Conservation (phyloP, 1,140 invertebrate genomes). For the Tetramorium parvispinum region DNA sequence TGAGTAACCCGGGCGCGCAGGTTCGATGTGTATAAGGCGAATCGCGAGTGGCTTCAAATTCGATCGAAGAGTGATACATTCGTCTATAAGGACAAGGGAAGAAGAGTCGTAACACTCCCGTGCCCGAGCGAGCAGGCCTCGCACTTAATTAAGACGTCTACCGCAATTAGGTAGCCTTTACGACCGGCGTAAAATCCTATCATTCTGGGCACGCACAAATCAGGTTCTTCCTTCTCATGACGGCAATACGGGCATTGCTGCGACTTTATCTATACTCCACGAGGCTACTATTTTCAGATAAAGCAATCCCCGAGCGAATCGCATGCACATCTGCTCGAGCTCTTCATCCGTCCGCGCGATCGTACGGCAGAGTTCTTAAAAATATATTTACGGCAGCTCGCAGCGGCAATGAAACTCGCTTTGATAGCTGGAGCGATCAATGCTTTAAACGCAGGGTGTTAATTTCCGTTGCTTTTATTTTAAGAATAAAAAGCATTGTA, state of each 20-base stretch:
- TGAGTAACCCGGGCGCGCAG: not conserved
- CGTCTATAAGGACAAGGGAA: not conserved
- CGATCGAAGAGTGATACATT: slow-evolving; percentile 9
- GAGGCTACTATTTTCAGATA: slow-evolving; percentile 27
- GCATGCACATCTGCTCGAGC: not conserved
- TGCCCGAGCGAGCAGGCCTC: slow-evolving; percentile 27
- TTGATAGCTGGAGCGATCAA: slow-evolving; percentile 1
- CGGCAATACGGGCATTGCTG: not conserved
- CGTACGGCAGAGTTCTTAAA: not conserved
- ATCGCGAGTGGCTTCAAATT: not conserved
- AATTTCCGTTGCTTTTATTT: slow-evolving; percentile 21
- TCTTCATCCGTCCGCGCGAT: not conserved
- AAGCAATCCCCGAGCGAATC: not conserved
- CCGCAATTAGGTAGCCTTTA: slow-evolving; percentile 72
- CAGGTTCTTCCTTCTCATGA: slow-evolving; percentile 41
- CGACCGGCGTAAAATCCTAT: slow-evolving; percentile 67
- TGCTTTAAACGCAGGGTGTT: not conserved
- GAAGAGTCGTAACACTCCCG: slow-evolving; percentile 30
- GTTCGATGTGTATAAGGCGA: slow-evolving; percentile 40
- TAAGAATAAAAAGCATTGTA: not conserved
- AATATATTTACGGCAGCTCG: slow-evolving; percentile 1
- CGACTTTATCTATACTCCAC: not conserved
- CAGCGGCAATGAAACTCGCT: not conserved
- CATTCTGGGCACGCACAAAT: slow-evolving; percentile 72
- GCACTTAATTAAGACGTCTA: slow-evolving; percentile 74